Percentiles rank a stretch among this genome's conserved stretches.
phyloP scores from a whole-genome alignment of 2,888 invertebrate species.

The Spodoptera littoralis region DNA sequence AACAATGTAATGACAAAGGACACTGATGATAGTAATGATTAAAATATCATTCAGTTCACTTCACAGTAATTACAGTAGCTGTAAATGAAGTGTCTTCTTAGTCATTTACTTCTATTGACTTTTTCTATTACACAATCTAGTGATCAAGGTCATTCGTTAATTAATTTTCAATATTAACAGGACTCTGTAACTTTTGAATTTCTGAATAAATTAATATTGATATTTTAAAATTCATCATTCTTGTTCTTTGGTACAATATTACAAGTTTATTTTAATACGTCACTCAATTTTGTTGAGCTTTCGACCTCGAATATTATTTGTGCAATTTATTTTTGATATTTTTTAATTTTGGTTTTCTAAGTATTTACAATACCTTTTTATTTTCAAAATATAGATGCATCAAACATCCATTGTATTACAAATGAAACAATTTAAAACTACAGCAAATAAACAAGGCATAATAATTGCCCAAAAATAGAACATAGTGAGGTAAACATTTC shows the following conservation, averaged over 20 bases:
- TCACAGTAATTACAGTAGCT: not conserved
- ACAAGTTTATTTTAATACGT: slow-evolving; percentile 1
- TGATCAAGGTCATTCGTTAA: slow-evolving; percentile 12
- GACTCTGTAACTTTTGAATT: slow-evolving; percentile 13
- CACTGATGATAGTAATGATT: too few relatives aligned
- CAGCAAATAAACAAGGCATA: not conserved
- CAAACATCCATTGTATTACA: too few relatives aligned
- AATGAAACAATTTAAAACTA: not conserved
- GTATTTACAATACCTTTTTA: too few relatives aligned
- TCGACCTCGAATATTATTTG: slow-evolving; percentile 10
- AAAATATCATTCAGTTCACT: too few relatives aligned
- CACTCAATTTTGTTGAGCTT: slow-evolving; percentile 1
- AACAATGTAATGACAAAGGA: too few relatives aligned
- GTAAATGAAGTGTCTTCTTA: slow-evolving; percentile 1
- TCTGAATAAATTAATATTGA: slow-evolving; percentile 6
- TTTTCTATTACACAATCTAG: slow-evolving; percentile 5
- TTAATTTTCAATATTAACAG: slow-evolving; percentile 6
- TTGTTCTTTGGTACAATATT: slow-evolving; percentile 8
- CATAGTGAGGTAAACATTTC: slow-evolving; percentile 22
- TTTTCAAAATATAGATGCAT: too few relatives aligned
- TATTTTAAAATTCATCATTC: slow-evolving; percentile 12
- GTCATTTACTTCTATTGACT: slow-evolving; percentile 10
- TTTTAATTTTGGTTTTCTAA: too few relatives aligned
- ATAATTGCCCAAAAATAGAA: slow-evolving; percentile 1
- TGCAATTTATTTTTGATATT: not conserved